Base-by-base conservation (phyloP, 1,140 invertebrate species). In the Aphis gossypii region DNA sequence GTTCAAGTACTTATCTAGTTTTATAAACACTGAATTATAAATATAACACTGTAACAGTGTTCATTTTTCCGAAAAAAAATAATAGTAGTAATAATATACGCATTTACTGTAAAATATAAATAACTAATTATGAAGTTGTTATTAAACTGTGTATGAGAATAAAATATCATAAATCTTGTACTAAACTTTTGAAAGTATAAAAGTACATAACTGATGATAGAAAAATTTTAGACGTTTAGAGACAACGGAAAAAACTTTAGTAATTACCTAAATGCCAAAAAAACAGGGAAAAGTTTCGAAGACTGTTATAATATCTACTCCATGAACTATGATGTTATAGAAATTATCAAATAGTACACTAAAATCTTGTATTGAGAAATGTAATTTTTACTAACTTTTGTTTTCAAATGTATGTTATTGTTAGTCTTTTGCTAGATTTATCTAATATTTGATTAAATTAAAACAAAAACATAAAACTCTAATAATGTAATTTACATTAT, bases 261-360 rank as follows among this genome's bases (percentile, higher is more conserved):
- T 90, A 90, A 90, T 90, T 54, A 54, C 35, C 48, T 25, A 90
- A 90, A 56, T 51, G 20, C 30, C 48, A 88, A 88, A 30, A 30
- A 18, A 51, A 35, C 2, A 25, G 9, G 88, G 8, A 38, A 90
- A 90, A 90, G 88, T 90, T 90, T 90, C 23, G 0, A 38, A 6
- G 14, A 9, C 30, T 48, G 20, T 51, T 87, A 35, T 35, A 87
- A 48, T 48, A 87, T 51, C 20, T 44, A 86, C 2, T 21, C 3
- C 3, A 41, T 41, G 44, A 14, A 23, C 83, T 86, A 86, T 8
- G 25, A 23, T 83, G 9, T 83, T 23, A 38, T 83, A 83, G 7
- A 83, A 83, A 41, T 76, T 76, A n/a, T 76, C 4, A n/a, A 76
- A 6, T n/a, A 23, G 35, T 76, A n/a, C 23, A 83, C 18, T 83